Evolutionary conservation across 2,888 invertebrate genomes (phyloP).

Genomic region (Invenusta paracnida): DNA sequence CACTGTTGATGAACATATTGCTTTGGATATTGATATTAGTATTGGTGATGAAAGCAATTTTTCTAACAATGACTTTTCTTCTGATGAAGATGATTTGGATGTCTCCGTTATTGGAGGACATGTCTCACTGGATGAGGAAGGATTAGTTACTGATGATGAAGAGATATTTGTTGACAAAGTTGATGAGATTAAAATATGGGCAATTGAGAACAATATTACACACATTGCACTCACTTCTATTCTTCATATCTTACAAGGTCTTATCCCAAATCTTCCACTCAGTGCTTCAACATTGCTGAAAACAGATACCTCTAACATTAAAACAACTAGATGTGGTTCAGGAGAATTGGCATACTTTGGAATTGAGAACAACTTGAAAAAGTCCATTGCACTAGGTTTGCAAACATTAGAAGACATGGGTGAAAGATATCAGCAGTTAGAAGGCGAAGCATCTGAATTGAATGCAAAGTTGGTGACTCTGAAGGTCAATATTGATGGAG

Average conservation of each 20-base stretch:
- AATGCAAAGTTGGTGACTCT: background rate
- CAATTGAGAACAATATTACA: background rate
- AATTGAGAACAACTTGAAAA: background rate
- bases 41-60: background rate
- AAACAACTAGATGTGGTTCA: background rate
- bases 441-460: background rate
- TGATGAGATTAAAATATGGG: background rate
- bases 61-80: background rate
- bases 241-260: background rate
- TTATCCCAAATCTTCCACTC: background rate
- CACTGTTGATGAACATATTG: background rate
- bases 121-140: background rate
- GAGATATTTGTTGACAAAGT: background rate
- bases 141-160: background rate
- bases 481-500: conserved; percentile 2
- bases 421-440: background rate
- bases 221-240: background rate
- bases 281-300: conserved; percentile 12
- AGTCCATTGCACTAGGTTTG: background rate
- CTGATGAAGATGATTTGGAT: background rate
- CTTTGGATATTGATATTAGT: background rate
- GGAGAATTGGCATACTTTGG: background rate
- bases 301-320: background rate
- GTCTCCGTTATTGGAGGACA: background rate
- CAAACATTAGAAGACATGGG: background rate